Percentiles rank a stretch among this genome's conserved stretches.
Conservation (phyloP, 2,888 invertebrate species). For the Timandra comae region DNA sequence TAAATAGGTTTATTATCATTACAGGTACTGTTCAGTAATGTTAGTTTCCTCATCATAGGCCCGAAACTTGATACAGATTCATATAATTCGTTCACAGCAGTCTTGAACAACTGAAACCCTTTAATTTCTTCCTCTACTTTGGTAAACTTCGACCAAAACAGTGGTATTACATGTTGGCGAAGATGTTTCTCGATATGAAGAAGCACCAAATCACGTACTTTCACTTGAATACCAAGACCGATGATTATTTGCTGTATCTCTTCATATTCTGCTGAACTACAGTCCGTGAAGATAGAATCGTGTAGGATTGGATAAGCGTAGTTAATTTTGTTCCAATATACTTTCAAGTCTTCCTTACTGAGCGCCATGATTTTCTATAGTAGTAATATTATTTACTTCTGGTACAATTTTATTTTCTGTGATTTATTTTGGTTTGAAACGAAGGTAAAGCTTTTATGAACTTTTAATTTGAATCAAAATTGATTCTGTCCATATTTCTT, state of each 20-base stretch:
- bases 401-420: too few relatives aligned
- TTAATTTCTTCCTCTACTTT: conserved; percentile 69
- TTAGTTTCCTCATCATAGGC: conserved; percentile 73
- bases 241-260: conserved; percentile 58
- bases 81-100: conserved; percentile 81
- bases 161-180: conserved; percentile 77
- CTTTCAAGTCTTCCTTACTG: conserved; percentile 52
- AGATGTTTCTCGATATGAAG: conserved; percentile 77
- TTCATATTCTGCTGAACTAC: conserved; percentile 52
- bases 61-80: conserved; percentile 73
- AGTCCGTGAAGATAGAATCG: conserved; percentile 53
- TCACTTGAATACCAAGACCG: conserved; percentile 53
- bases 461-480: too few relatives aligned
- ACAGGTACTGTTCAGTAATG: conserved; percentile 64
- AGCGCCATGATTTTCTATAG: too few relatives aligned
- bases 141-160: conserved; percentile 81
- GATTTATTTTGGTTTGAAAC: too few relatives aligned
- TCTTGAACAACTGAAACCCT: conserved; percentile 80
- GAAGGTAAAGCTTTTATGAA: too few relatives aligned
- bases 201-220: conserved; percentile 59
- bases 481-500: too few relatives aligned
- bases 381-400: too few relatives aligned
- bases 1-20: conserved; percentile 66
- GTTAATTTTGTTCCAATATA: conserved; percentile 63
- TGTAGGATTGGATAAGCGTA: conserved; percentile 68